Conservation (phyloP, 1,140 invertebrate genomes). For the Calosoma granatense region DNA sequence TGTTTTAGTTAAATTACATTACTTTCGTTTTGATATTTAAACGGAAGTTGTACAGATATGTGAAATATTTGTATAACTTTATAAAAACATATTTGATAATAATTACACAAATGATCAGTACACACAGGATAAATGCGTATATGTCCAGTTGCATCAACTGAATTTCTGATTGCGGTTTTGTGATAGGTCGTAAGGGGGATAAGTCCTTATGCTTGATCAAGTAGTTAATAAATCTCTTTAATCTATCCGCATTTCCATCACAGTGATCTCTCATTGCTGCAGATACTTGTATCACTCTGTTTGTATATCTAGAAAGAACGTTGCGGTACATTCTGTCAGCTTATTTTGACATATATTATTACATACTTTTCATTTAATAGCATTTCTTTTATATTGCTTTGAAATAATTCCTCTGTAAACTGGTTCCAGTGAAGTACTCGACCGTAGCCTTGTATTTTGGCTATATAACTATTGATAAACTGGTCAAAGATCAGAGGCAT, state of each 20-base stretch:
- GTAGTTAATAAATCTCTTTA: not conserved
- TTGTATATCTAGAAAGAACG: not conserved
- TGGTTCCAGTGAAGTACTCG: conserved; percentile 10
- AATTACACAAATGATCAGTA: too few species aligned
- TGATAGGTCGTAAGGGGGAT: not conserved
- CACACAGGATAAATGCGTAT: too few species aligned
- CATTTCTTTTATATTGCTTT: not conserved
- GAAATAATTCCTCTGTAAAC: not conserved
- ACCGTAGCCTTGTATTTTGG: conserved; percentile 16
- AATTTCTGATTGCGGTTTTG: too few species aligned
- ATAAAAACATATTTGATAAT: too few species aligned
- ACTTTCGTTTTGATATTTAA: too few species aligned
- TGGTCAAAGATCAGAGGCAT: conserved; percentile 31
- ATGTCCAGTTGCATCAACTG: too few species aligned
- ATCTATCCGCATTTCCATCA: not conserved
- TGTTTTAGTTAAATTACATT: too few species aligned
- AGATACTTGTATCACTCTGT: not conserved
- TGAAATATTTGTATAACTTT: too few species aligned
- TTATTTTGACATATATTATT: not conserved
- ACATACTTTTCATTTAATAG: not conserved
- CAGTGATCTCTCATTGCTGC: not conserved
- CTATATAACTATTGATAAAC: conserved; percentile 25
- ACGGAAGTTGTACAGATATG: too few species aligned
- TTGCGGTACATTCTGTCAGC: not conserved
- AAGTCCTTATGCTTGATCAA: not conserved